Evolutionary conservation across 2,797 vertebrate species (phyloP).

Genomic region (Takifugu rubripes): DNA sequence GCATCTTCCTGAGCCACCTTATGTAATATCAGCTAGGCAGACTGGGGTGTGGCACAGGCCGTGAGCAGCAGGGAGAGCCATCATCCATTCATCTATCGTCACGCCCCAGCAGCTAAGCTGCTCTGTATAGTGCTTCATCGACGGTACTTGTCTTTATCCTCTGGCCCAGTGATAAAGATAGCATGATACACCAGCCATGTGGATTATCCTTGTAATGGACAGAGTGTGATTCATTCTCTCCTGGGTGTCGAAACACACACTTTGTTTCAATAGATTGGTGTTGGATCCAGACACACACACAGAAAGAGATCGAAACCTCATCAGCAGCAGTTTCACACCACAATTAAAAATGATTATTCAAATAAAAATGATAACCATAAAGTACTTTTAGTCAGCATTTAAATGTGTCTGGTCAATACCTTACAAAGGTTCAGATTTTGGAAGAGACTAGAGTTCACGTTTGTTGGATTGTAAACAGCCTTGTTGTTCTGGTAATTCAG

Average conservation of each 20-base stretch:
- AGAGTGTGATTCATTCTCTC: slow-evolving; percentile 63
- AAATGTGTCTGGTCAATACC: no score
- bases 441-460: no score
- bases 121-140: slow-evolving; percentile 68
- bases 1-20: slow-evolving; percentile 62
- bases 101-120: slow-evolving; percentile 59
- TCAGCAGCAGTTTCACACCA: slow-evolving; percentile 1
- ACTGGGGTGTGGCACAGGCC: slow-evolving; percentile 37
- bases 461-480: no score
- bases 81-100: slow-evolving; percentile 45
- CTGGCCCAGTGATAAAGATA: slow-evolving; percentile 72
- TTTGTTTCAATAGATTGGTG: slow-evolving; percentile 45
- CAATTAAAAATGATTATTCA: slow-evolving; percentile 3
- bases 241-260: slow-evolving; percentile 40
- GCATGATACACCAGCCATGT: slow-evolving; percentile 66
- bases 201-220: slow-evolving; percentile 69
- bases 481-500: no score
- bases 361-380: no score
- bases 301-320: slow-evolving; percentile 17
- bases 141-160: slow-evolving; percentile 68
- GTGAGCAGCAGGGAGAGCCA: slow-evolving; percentile 53
- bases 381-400: no score
- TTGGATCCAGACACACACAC: slow-evolving; percentile 14
- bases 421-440: no score
- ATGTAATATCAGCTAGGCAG: slow-evolving; percentile 64